Evolutionary conservation across 1,140 invertebrate species (phyloP).

Genomic region (Calliphora vicina): DNA sequence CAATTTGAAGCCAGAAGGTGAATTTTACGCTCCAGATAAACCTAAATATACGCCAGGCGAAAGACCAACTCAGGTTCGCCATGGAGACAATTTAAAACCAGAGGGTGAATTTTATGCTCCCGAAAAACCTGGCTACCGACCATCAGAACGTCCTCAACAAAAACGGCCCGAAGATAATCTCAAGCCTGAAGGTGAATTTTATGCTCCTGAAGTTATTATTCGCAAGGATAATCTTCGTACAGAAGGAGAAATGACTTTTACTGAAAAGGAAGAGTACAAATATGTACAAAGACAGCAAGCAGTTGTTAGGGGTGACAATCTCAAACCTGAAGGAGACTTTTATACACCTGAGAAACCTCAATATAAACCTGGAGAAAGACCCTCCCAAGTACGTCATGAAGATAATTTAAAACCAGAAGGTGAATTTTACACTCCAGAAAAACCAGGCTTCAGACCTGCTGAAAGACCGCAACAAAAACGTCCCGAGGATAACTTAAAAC

Average conservation of each 20-base stretch:
- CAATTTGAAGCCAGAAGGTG: slow-evolving; percentile 65
- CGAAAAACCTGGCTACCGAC: slow-evolving; percentile 65
- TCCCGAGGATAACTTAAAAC: slow-evolving; percentile 55
- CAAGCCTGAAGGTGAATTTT: slow-evolving; percentile 69
- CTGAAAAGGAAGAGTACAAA: slow-evolving; percentile 60
- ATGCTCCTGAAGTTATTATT: slow-evolving; percentile 62
- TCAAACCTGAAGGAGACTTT: slow-evolving; percentile 70
- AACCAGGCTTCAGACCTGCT: slow-evolving; percentile 58
- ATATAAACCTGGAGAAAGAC: slow-evolving; percentile 67
- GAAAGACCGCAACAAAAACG: slow-evolving; percentile 63
- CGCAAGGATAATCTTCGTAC: slow-evolving; percentile 68
- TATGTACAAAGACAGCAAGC: slow-evolving; percentile 68
- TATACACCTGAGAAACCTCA: slow-evolving; percentile 62
- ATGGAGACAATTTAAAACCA: slow-evolving; percentile 63
- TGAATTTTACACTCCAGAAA: slow-evolving; percentile 63
- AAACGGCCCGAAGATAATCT: slow-evolving; percentile 66
- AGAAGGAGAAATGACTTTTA: slow-evolving; percentile 66
- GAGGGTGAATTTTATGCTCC: slow-evolving; percentile 65
- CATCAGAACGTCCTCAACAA: slow-evolving; percentile 61
- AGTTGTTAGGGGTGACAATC: slow-evolving; percentile 69
- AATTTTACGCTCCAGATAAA: slow-evolving; percentile 61
- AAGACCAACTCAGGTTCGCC: slow-evolving; percentile 59
- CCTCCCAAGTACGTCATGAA: slow-evolving; percentile 67
- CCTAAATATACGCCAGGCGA: slow-evolving; percentile 60
- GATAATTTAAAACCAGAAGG: slow-evolving; percentile 71